These are phyloP conservation scores for Nomada ruficornis DNA, from an alignment of 2,888 invertebrate genomes.

Conservation along the genomic window DNA sequence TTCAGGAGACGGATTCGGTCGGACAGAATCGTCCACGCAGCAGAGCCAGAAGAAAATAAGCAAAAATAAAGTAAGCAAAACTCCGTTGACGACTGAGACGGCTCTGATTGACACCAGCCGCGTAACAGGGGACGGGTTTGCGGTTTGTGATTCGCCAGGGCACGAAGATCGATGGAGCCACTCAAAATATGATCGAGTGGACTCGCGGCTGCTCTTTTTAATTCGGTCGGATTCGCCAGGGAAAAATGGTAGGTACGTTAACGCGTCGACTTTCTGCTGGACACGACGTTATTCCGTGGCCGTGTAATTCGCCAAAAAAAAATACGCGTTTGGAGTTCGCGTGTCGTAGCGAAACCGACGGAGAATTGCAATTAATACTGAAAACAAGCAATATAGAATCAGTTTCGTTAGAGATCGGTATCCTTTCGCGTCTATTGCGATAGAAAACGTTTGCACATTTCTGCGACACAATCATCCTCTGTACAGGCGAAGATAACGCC, in stretches of 20 bases:
- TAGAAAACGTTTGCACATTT: background rate
- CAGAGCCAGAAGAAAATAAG: background rate
- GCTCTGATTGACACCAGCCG: constrained; percentile 38
- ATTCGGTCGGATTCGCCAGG: constrained; percentile 58
- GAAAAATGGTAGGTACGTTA: constrained; percentile 50
- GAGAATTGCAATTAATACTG: constrained; percentile 16
- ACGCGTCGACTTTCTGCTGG: constrained; percentile 45
- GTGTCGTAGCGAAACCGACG: background rate
- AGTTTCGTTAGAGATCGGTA: background rate
- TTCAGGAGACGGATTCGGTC: background rate
- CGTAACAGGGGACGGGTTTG: constrained; percentile 23
- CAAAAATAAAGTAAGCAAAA: constrained; percentile 2
- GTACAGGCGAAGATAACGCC: constrained; percentile 2
- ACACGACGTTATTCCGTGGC: constrained; percentile 45
- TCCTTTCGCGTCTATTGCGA: background rate
- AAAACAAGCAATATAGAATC: background rate
- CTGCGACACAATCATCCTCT: background rate
- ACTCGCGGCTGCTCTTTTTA: constrained; percentile 63
- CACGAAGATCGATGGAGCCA: constrained; percentile 31
- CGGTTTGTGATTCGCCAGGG: constrained; percentile 36
- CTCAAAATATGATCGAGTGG: constrained; percentile 70
- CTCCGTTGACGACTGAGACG: constrained; percentile 6
- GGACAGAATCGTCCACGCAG: background rate
- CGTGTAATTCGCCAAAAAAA: constrained; percentile 38
- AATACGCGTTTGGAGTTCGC: constrained; percentile 1